Evolutionary conservation across 2,888 invertebrate species (phyloP), one percentile per base, ranked within the genome.

Genomic region (Noctua fimbriata): DNA sequence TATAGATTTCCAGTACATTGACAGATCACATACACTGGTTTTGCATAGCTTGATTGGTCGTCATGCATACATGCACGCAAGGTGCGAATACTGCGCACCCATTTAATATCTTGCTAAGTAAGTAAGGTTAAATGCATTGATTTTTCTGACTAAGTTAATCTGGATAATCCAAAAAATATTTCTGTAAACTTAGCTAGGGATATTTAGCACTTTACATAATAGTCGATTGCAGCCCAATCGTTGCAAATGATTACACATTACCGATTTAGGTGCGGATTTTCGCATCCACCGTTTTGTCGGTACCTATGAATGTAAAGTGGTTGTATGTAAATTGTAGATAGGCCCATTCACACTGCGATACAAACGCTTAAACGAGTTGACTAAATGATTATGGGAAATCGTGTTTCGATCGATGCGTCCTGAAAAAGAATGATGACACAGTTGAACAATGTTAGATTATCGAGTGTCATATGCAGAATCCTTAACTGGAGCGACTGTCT

Each of bases 161-260:
- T 49, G 49, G 18, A 49, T 49, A 21, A 21, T 49, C 18, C 18
- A 14, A 14, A n/a, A n/a, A 60, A 6, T 55, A 2, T 28, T 2
- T 14, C 1, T 16, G 58, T 6, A 28, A 60, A 28, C 6, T 60
- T 16, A 60, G 28, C 28, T 60, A 60, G 16, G 24, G 0, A 55
- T 10, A 58, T 14, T 47, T 14, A 49, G 14, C 24, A 4, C 58
- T 79, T 66, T 41, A 73, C 41, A 58, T 81, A 82, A 74, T 67
- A 28, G 41, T 66, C 36, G 18, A 75, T 52, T 16, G 41, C 60
- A 75, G 21, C 12, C 32, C 41, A 81, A 71, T 76, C 49, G 60
- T 28, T 71, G 49, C 36, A 28, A 82, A 76, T 70, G n/a, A 58
- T 69, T 70, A 75, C 49, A 28, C 63, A 63, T 82, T 80, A 82